A percentile compares a stretch with the other conserved stretches of the same genome.
Conservation (phyloP, 2,888 invertebrate species). For the Ypsolopha sequella region DNA sequence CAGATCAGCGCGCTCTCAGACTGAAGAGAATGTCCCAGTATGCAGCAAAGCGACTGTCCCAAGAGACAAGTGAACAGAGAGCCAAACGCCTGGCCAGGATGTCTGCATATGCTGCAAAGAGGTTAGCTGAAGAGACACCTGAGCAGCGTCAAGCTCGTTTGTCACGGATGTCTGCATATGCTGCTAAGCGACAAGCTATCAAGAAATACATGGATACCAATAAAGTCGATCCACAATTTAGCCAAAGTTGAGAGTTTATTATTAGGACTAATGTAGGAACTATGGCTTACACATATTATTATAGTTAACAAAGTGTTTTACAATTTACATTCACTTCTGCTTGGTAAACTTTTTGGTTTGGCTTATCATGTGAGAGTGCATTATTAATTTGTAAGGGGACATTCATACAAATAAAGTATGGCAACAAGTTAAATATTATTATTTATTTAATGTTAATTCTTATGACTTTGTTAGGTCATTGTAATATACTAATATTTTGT, state of each 20-base stretch:
- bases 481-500: too few relatives aligned
- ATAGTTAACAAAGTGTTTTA: neutral
- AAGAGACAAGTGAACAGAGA: conserved; percentile 51
- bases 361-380: too few relatives aligned
- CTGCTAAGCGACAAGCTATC: conserved; percentile 45
- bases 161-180: conserved; percentile 54
- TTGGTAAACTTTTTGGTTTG: too few relatives aligned
- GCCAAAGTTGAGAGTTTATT: neutral
- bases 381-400: too few relatives aligned
- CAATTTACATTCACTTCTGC: too few relatives aligned
- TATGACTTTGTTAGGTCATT: too few relatives aligned
- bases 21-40: conserved; percentile 60
- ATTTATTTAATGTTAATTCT: too few relatives aligned
- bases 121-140: conserved; percentile 41
- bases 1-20: conserved; percentile 44
- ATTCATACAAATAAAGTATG: too few relatives aligned
- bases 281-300: neutral
- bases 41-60: conserved; percentile 51
- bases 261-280: neutral
- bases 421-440: too few relatives aligned
- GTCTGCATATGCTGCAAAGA: conserved; percentile 55
- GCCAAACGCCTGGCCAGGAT: conserved; percentile 41
- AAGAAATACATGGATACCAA: conserved; percentile 21
- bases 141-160: conserved; percentile 33
- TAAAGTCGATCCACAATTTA: neutral